Base-by-base conservation (phyloP, 1,140 invertebrate genomes). In the Anastrepha obliqua region DNA sequence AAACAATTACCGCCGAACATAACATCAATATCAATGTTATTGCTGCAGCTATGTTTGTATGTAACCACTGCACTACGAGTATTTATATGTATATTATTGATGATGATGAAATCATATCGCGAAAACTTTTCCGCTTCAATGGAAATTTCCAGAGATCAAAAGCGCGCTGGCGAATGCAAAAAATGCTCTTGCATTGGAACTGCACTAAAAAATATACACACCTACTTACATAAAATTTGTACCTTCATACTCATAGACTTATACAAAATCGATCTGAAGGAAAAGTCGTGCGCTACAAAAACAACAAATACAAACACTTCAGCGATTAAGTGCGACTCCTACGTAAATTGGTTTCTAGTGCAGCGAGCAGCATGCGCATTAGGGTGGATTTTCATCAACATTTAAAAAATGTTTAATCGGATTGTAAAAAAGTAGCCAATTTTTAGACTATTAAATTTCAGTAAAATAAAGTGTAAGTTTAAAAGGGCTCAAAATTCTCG, bases 81-180 rank as follows among this genome's bases (percentile, higher is more conserved):
- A 67, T 20, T 3, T 20, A 67, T 67, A 67, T 39, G 47, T 17
- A 81, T 81, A 81, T 81, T 55, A 47, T 74, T 47, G 39, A 0
- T 51, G 47, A 81, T 55, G 74, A 81, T 81, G 74, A 81, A 81
- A 81, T 55, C 44, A 81, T 81, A 55, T 55, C 74, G 47, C 20
- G 74, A 81, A 81, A 55, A 81, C 74, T 81, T 81, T 81, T 81
- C 47, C 74, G 47, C n/a, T 17, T 58, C 47, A 55, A 81, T 81
- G 74, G 74, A 51, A 81, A 81, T 81, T 81, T 81, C n/a, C 74
- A 81, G 47, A 81, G 44, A 81, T 81, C 44, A 81, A 74, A 74
- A 74, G 67, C 39, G 67, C 42, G 44, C 44, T 74, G 8, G 67
- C 67, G 67, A 74, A 74, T 47, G 67, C 42, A 47, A 17, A 62